These are phyloP conservation scores for Agriopis marginaria DNA, from an alignment of 2,888 invertebrate species.

Conservation along the genomic window DNA sequence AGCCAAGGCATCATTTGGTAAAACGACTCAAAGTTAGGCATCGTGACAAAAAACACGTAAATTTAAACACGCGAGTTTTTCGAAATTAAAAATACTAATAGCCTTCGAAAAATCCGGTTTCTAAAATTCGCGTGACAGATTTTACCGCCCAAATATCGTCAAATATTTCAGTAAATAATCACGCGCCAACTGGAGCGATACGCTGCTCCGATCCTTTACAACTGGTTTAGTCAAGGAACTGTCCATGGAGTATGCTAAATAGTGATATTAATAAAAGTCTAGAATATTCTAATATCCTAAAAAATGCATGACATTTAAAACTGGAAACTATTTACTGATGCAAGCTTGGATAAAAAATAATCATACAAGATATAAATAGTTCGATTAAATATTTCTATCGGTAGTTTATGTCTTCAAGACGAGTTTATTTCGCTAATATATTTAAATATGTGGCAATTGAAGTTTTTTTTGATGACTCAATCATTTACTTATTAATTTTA, in stretches of 20 bases:
- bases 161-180: slow-evolving; percentile 3
- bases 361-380: slow-evolving; percentile 1
- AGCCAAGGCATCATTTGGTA: slow-evolving; percentile 31
- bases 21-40: slow-evolving; percentile 24
- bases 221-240: slow-evolving; percentile 21
- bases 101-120: slow-evolving; percentile 19
- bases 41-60: background rate
- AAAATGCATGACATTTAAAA: slow-evolving; percentile 32
- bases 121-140: slow-evolving; percentile 8
- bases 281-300: slow-evolving; percentile 21
- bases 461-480: too few relatives aligned
- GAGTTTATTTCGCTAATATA: background rate
- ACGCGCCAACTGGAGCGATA: slow-evolving; percentile 12
- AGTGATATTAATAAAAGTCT: slow-evolving; percentile 7
- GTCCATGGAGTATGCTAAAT: slow-evolving; percentile 16
- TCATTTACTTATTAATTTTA: too few relatives aligned
- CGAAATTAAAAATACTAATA: background rate
- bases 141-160: background rate
- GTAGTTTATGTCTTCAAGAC: background rate
- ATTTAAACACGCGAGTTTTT: background rate
- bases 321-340: background rate
- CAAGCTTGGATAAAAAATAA: slow-evolving; percentile 1
- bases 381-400: slow-evolving; percentile 1
- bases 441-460: too few relatives aligned
- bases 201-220: slow-evolving; percentile 11